These are phyloP conservation scores for Corythoichthys intestinalis DNA, from an alignment of 2,113 vertebrate species.

Conservation along the genomic window DNA sequence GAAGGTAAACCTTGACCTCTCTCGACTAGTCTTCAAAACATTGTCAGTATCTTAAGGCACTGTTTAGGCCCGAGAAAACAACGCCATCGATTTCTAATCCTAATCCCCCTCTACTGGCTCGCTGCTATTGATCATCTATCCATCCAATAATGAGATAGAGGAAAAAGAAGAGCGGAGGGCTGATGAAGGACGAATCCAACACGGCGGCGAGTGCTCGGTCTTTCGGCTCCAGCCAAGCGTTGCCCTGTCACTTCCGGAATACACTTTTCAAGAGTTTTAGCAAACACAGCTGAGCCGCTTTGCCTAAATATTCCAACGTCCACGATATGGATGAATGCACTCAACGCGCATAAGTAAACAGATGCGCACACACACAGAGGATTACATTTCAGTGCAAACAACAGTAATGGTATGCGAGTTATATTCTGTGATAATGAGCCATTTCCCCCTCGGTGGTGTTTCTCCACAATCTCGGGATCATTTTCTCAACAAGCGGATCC, in stretches of 20 bases:
- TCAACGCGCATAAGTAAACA: conserved; percentile 26
- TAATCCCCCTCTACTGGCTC: conserved; percentile 65
- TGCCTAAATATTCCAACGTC: conserved; percentile 31
- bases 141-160: conserved; percentile 62
- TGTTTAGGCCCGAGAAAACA: conserved; percentile 68
- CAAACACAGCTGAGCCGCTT: conserved; percentile 28
- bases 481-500: conserved; percentile 10
- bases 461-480: conserved; percentile 5
- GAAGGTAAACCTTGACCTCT: conserved; percentile 33
- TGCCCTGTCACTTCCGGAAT: conserved; percentile 23
- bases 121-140: conserved; percentile 68
- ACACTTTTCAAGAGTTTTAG: conserved; percentile 31
- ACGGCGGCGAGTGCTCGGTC: neutral
- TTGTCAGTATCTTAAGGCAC: conserved; percentile 65
- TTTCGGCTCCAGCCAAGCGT: conserved; percentile 16
- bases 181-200: conserved; percentile 64
- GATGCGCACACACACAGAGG: neutral
- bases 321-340: conserved; percentile 34
- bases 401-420: conserved; percentile 26
- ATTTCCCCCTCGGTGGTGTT: conserved; percentile 3
- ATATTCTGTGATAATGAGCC: conserved; percentile 17
- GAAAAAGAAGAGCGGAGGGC: conserved; percentile 43
- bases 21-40: conserved; percentile 30
- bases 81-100: conserved; percentile 73
- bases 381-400: conserved; percentile 22